Base-by-base conservation (phyloP, 2,113 vertebrate genomes). In the Laterallus jamaicensis region DNA sequence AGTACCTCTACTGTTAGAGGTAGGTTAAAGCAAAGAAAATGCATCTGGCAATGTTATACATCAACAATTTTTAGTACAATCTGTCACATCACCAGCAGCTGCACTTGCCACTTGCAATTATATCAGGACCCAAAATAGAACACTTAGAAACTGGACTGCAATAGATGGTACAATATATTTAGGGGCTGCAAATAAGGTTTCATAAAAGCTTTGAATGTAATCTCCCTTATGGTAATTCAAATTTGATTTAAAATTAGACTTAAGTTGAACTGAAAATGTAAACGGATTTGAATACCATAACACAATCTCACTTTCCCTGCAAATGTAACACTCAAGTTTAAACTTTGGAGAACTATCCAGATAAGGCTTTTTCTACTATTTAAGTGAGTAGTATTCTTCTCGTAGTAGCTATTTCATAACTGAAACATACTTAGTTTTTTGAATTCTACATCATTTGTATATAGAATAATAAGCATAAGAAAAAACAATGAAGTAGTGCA, bases 71-170 rank as follows among this genome's bases (percentile, higher is more conserved):
- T 95, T 87, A 79, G 94, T 92, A 59, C 15, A 71, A 20, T 82
- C 52, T 81, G 85, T 95, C 84, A 84, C 10, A 75, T 82, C 81
- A 68, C 73, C 79, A 78, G 92, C 86, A 95, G 93, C 91, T 84
- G 56, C 20, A 79, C 42, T 93, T 86, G 93, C 82, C 88, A 49
- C 32, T 93, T 63, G 80, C 70, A 92, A 69, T 94, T 96, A 74
- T 49, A 86, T 79, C 70, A 84, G 59, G 62, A 29, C 39, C 24
- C 80, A 94, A 87, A 96, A 90, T 12, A 97, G 95, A 97, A 67
- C 52, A 63, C 42, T 39, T 69, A 82, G 63, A 93, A 93, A 93
- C 75, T 47, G 52, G 94, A 56, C 84, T 86, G 87, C 42, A 64
- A 82, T 31, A 79, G 81, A 77, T 55, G 13, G 47, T 88, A 95